Percentiles rank a stretch among this genome's conserved stretches.
phyloP scores from a whole-genome alignment of 2,797 vertebrate genomes.

The Enteromius fasciolatus region DNA sequence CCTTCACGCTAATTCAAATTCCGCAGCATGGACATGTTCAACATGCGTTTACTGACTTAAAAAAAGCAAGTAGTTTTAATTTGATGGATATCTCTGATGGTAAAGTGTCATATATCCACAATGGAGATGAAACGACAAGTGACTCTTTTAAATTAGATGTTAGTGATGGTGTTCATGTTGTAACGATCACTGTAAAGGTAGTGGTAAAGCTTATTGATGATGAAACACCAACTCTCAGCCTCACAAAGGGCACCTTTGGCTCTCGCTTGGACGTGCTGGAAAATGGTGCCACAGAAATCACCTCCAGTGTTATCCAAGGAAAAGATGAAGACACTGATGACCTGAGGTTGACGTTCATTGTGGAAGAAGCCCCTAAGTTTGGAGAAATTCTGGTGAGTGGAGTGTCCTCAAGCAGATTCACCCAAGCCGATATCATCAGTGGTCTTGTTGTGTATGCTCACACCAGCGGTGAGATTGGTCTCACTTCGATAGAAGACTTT shows the following conservation, averaged over 20 bases:
- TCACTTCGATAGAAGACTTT: slow-evolving; percentile 80
- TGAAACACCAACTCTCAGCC: slow-evolving; percentile 77
- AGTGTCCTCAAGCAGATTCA: slow-evolving; percentile 82
- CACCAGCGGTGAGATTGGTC: slow-evolving; percentile 89
- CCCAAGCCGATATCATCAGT: slow-evolving; percentile 89
- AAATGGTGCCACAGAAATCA: slow-evolving; percentile 90
- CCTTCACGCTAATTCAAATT: slow-evolving; percentile 84
- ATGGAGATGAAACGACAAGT: slow-evolving; percentile 80
- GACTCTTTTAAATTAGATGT: slow-evolving; percentile 88
- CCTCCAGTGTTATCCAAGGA: slow-evolving; percentile 86
- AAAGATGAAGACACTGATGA: slow-evolving; percentile 85
- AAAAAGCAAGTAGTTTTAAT: slow-evolving; percentile 79
- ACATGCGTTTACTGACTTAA: slow-evolving; percentile 75
- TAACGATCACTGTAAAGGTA: slow-evolving; percentile 87
- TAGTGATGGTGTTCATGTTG: slow-evolving; percentile 87
- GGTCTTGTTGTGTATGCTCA: slow-evolving; percentile 89
- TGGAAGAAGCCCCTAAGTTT: slow-evolving; percentile 82
- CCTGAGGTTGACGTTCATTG: slow-evolving; percentile 88
- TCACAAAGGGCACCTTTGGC: slow-evolving; percentile 84
- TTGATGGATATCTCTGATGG: slow-evolving; percentile 84
- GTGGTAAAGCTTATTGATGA: slow-evolving; percentile 84
- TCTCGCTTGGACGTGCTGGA: slow-evolving; percentile 91
- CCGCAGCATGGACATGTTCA: slow-evolving; percentile 85
- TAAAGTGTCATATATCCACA: slow-evolving; percentile 85
- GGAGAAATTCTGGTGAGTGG: slow-evolving; percentile 89